phyloP scores from a whole-genome alignment of 1,140 invertebrate species.

The Rhopalosiphum padi region DNA sequence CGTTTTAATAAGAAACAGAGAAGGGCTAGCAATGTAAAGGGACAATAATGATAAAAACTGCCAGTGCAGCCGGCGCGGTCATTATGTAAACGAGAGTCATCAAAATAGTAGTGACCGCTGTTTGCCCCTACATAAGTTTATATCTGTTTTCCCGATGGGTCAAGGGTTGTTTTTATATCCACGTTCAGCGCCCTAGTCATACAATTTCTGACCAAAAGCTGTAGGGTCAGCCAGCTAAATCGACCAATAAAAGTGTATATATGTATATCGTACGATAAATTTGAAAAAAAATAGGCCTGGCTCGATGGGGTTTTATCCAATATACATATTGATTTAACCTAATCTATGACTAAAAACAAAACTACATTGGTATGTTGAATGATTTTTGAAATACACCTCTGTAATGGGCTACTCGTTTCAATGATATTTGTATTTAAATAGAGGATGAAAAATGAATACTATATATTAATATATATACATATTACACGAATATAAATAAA shows the following conservation, averaged over 20 bases:
- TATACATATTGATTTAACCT: conserved; percentile 35
- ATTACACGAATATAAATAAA: not conserved
- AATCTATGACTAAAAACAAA: conserved; percentile 27
- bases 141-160: conserved; percentile 45
- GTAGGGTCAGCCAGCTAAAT: conserved; percentile 47
- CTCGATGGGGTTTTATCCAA: not conserved
- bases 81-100: conserved; percentile 57
- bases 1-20: conserved; percentile 52
- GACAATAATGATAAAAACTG: conserved; percentile 53
- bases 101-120: conserved; percentile 54
- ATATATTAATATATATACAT: not conserved
- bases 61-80: conserved; percentile 50
- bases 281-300: not conserved
- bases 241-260: conserved; percentile 53
- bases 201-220: conserved; percentile 41
- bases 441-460: conserved; percentile 6
- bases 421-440: not conserved
- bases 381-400: conserved; percentile 32
- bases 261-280: not conserved
- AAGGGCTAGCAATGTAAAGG: conserved; percentile 8
- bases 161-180: conserved; percentile 48
- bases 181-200: not conserved
- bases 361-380: conserved; percentile 16
- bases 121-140: conserved; percentile 25
- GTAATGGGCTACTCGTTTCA: not conserved